Conservation (phyloP, 2,888 invertebrate genomes). For the Julus scanicus region DNA sequence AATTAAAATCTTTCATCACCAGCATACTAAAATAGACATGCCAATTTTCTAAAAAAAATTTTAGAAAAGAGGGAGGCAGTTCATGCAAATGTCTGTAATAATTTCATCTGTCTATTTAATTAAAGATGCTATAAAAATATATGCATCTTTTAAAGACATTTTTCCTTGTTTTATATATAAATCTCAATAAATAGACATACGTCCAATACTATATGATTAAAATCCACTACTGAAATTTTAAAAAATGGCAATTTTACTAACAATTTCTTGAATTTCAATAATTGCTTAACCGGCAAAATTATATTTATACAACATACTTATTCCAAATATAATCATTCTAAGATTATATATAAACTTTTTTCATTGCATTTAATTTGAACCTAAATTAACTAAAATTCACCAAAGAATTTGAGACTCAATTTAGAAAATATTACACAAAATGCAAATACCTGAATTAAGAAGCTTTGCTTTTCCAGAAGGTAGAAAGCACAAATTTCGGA, state of each 20-base stretch:
- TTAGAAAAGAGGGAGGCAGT: background rate
- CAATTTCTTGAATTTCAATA: background rate
- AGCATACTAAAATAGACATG: background rate
- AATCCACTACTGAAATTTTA: background rate
- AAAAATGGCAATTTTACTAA: background rate
- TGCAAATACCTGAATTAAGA: conserved; percentile 46
- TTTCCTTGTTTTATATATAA: background rate
- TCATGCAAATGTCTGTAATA: background rate
- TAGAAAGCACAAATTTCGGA: conserved; percentile 54
- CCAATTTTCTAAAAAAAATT: background rate
- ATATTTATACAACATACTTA: too few relatives aligned
- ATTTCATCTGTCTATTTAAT: background rate
- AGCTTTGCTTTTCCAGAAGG: conserved; percentile 14
- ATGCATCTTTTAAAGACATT: too few relatives aligned
- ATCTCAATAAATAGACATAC: background rate
- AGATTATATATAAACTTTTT: too few relatives aligned
- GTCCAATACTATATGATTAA: background rate
- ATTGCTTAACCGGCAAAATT: background rate
- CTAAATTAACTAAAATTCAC: too few relatives aligned
- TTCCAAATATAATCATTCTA: too few relatives aligned
- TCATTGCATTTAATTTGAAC: too few relatives aligned
- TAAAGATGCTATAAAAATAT: background rate
- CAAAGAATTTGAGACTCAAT: too few relatives aligned
- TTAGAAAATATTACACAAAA: background rate
- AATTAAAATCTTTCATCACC: conserved; percentile 9